These are phyloP conservation scores for Leptothorax acervorum DNA, from an alignment of 2,888 invertebrate genomes.

Conservation along the genomic window DNA sequence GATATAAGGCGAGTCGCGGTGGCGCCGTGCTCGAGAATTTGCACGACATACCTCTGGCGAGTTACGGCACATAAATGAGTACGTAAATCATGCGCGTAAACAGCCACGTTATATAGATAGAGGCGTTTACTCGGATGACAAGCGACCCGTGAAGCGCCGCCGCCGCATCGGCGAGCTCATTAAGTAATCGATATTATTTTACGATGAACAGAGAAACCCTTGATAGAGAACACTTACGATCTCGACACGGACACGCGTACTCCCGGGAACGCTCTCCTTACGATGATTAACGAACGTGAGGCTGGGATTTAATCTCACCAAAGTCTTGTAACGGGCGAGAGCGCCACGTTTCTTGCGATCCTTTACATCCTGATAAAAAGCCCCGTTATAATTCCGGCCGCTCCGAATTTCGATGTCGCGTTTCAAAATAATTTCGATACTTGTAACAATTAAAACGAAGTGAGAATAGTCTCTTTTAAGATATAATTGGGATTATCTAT, in stretches of 20 bases:
- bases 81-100: slow-evolving; percentile 55
- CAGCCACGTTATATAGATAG: slow-evolving; percentile 55
- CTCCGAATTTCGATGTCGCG: neutral
- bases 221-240: slow-evolving; percentile 55
- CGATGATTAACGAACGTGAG: slow-evolving; percentile 67
- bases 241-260: slow-evolving; percentile 48
- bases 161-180: slow-evolving; percentile 57
- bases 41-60: slow-evolving; percentile 46
- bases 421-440: neutral
- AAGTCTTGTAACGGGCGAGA: slow-evolving; percentile 40
- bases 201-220: slow-evolving; percentile 62
- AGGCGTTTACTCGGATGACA: slow-evolving; percentile 55
- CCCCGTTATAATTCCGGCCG: neutral
- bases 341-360: slow-evolving; percentile 15
- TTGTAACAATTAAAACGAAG: neutral
- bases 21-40: slow-evolving; percentile 41
- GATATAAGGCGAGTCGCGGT: slow-evolving; percentile 47
- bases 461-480: neutral
- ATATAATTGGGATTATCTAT: neutral
- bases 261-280: slow-evolving; percentile 47
- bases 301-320: slow-evolving; percentile 53
- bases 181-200: slow-evolving; percentile 67
- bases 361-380: neutral
- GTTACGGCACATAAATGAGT: slow-evolving; percentile 55
- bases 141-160: slow-evolving; percentile 56